phyloP scores from a whole-genome alignment of 2,797 vertebrate species.

The Monodelphis domestica region DNA sequence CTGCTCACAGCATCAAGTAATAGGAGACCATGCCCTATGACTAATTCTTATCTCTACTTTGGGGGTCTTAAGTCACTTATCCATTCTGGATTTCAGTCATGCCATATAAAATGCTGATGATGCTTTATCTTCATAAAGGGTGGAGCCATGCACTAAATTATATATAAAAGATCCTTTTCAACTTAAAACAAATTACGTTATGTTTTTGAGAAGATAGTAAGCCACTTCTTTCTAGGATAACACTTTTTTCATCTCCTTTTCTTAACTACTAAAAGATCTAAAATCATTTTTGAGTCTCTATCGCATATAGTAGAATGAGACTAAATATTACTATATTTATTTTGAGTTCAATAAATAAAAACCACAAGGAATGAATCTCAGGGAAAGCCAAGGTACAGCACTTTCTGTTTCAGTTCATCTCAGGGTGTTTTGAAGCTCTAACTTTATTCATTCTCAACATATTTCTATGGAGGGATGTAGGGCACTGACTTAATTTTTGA shows the following conservation, averaged over 20 bases:
- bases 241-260: constrained; percentile 2
- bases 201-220: neutral
- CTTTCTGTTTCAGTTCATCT: constrained; percentile 35
- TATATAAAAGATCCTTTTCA: constrained; percentile 28
- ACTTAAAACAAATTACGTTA: neutral
- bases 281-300: constrained; percentile 2
- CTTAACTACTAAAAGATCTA: neutral
- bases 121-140: neutral
- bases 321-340: neutral
- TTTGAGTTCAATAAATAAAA: neutral
- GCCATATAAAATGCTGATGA: constrained; percentile 9
- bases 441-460: constrained; percentile 53
- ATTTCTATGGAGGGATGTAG: constrained; percentile 45
- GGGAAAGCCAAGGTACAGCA: constrained; percentile 14
- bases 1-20: neutral
- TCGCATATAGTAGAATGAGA: neutral
- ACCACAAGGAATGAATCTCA: neutral
- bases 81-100: neutral
- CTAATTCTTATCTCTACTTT: neutral
- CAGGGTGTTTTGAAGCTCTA: neutral
- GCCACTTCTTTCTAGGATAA: accelerated
- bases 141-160: neutral
- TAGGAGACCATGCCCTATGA: neutral
- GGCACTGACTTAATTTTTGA: constrained; percentile 51
- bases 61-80: neutral